phyloP scores from a whole-genome alignment of 2,113 vertebrate genomes.

The Crotalus helleri region DNA sequence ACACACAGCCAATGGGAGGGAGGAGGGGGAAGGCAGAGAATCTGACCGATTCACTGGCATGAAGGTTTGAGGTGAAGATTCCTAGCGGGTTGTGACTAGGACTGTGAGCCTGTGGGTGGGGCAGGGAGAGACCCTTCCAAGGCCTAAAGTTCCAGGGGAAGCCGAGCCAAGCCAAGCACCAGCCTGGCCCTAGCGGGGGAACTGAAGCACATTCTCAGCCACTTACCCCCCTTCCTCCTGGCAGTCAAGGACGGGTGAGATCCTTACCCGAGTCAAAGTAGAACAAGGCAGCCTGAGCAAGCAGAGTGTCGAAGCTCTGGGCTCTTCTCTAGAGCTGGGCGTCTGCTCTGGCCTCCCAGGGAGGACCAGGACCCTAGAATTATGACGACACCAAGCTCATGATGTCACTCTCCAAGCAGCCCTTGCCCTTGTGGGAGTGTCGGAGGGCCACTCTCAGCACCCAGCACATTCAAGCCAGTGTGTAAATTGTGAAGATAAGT shows the following conservation, averaged over 20 bases:
- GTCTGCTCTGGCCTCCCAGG: neutral
- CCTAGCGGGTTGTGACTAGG: neutral
- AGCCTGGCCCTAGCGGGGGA: neutral
- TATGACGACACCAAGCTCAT: neutral
- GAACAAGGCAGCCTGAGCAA: neutral
- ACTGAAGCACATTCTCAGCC: neutral
- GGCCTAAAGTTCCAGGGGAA: neutral
- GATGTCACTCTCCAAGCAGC: neutral
- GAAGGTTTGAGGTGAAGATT: neutral
- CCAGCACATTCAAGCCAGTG: neutral
- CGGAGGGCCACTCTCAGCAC: neutral
- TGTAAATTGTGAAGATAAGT: neutral
- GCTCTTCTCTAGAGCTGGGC: neutral
- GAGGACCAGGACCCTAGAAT: neutral
- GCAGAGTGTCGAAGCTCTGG: neutral
- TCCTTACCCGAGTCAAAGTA: neutral
- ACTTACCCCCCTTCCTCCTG: neutral
- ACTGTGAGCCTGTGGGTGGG: neutral
- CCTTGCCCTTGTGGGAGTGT: neutral
- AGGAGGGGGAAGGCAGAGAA: neutral
- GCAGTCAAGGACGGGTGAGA: neutral
- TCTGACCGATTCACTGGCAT: neutral
- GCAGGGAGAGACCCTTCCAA: neutral
- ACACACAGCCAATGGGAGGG: too few species aligned
- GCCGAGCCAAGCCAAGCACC: neutral